These are phyloP conservation scores for Drosophila mercatorum DNA, from an alignment of 2,888 invertebrate genomes.

Conservation along the genomic window DNA sequence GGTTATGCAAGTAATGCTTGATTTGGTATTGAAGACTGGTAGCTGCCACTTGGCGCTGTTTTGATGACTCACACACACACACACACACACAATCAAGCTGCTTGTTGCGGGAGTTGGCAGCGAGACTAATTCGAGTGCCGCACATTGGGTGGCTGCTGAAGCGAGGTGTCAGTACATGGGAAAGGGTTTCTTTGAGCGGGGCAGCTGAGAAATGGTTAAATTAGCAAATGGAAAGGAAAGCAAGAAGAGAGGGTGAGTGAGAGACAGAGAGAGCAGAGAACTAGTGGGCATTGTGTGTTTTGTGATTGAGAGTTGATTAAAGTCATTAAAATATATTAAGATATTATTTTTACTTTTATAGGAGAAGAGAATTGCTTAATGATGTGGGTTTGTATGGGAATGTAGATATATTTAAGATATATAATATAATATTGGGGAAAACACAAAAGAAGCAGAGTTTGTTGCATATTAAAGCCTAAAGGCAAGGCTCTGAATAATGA, in stretches of 20 bases:
- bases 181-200: background rate
- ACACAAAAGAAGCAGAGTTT: too few relatives aligned
- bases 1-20: conserved; percentile 81
- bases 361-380: background rate
- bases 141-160: conserved; percentile 54
- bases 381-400: background rate
- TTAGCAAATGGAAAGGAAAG: conserved; percentile 8
- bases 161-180: conserved; percentile 32
- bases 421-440: too few relatives aligned
- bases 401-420: too few relatives aligned
- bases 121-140: conserved; percentile 62
- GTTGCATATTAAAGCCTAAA: too few relatives aligned
- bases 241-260: background rate
- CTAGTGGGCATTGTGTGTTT: background rate
- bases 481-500: too few relatives aligned
- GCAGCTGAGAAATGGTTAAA: conserved; percentile 9
- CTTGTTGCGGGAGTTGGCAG: conserved; percentile 34
- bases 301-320: background rate
- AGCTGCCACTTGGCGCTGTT: conserved; percentile 69
- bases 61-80: conserved; percentile 67
- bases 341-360: background rate
- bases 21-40: conserved; percentile 80
- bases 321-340: background rate
- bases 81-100: conserved; percentile 51
- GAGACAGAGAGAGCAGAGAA: background rate